Conservation (phyloP, 2,888 invertebrate species). For the Cantharis nigra region DNA sequence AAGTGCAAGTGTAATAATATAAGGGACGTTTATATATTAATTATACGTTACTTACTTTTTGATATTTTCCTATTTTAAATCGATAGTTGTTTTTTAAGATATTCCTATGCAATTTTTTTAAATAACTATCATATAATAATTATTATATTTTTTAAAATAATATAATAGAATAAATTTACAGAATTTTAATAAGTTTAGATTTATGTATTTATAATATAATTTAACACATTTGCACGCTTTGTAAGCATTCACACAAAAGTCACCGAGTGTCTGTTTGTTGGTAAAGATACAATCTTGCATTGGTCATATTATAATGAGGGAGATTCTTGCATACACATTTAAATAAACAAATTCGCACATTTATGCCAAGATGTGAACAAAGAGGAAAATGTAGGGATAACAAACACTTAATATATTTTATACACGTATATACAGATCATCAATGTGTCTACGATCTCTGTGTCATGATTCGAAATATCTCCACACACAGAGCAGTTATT, state of each 20-base stretch:
- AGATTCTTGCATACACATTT: slow-evolving; percentile 27
- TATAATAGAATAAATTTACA: slow-evolving; percentile 56
- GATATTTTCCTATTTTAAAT: slow-evolving; percentile 43
- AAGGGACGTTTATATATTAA: slow-evolving; percentile 50
- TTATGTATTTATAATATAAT: slow-evolving; percentile 40
- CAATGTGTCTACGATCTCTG: slow-evolving; percentile 23
- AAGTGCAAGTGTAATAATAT: slow-evolving; percentile 16
- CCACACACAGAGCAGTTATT: slow-evolving; percentile 32
- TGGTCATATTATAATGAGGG: slow-evolving; percentile 23
- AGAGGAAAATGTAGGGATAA: slow-evolving; percentile 10
- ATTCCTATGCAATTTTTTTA: slow-evolving; percentile 30
- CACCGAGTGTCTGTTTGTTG: slow-evolving; percentile 34
- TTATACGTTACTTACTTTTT: neutral
- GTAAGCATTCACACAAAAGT: slow-evolving; percentile 50
- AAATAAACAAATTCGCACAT: slow-evolving; percentile 21
- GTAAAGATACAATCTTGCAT: slow-evolving; percentile 14
- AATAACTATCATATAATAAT: slow-evolving; percentile 46
- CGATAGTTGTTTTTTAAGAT: slow-evolving; percentile 44
- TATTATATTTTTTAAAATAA: slow-evolving; percentile 54
- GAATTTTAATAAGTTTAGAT: slow-evolving; percentile 55
- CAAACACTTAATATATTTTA: slow-evolving; percentile 32
- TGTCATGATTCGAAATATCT: slow-evolving; percentile 15
- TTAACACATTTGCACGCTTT: slow-evolving; percentile 54
- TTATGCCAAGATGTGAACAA: slow-evolving; percentile 29
- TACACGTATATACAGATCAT: slow-evolving; percentile 31